Conservation (phyloP, 2,113 vertebrate species). For the Oophaga pumilio region DNA sequence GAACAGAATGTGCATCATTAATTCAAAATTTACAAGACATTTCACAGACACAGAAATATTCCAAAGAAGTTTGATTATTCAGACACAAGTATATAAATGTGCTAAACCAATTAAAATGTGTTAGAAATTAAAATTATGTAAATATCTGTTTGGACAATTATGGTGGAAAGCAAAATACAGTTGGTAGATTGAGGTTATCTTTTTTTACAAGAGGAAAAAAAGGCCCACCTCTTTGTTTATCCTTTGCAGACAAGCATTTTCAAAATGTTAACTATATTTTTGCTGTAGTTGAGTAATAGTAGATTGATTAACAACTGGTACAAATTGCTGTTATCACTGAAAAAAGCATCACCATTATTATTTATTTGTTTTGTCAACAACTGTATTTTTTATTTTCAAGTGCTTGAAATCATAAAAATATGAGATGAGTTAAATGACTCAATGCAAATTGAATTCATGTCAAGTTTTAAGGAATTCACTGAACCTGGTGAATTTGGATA, state of each 20-base stretch:
- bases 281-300: background rate
- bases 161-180: background rate
- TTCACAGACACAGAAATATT: background rate
- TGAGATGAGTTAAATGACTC: too few species aligned
- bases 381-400: background rate
- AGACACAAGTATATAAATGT: constrained; percentile 13
- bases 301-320: background rate
- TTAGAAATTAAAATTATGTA: background rate
- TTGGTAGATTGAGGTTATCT: background rate
- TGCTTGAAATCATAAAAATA: background rate
- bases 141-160: constrained; percentile 9
- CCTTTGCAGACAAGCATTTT: background rate
- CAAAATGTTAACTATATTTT: background rate
- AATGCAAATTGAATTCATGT: too few species aligned
- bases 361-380: too few species aligned
- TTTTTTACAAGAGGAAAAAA: background rate
- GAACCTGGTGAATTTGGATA: too few species aligned
- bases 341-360: background rate
- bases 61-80: background rate
- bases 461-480: too few species aligned
- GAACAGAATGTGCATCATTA: constrained; percentile 14
- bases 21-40: constrained; percentile 16
- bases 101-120: constrained; percentile 29
- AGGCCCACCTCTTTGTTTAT: background rate
- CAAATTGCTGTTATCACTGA: background rate